phyloP scores from a whole-genome alignment of 2,113 vertebrate genomes.

The Rhynchomys soricoides region DNA sequence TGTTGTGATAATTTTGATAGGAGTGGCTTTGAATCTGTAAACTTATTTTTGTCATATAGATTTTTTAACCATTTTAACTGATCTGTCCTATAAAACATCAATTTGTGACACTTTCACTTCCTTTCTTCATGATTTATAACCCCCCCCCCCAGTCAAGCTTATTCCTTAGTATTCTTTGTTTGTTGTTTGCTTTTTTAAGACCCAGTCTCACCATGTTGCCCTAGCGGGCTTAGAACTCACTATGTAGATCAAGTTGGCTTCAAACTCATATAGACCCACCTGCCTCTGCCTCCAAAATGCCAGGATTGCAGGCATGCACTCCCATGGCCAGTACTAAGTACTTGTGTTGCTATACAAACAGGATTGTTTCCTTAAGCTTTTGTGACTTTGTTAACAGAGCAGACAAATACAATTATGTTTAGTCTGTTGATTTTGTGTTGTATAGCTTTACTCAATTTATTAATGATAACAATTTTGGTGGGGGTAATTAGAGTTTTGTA shows the following conservation, averaged over 20 bases:
- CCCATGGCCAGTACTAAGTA: not conserved
- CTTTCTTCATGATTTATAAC: not conserved
- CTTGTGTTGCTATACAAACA: not conserved
- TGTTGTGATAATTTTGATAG: not conserved
- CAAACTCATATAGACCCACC: not conserved
- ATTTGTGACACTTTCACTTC: not conserved
- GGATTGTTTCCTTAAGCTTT: not conserved
- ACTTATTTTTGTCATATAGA: not conserved
- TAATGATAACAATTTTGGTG: not conserved
- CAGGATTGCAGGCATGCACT: not conserved
- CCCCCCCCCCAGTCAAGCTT: not conserved
- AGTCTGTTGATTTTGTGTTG: not conserved
- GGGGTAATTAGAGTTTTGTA: not conserved
- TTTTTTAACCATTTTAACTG: not conserved
- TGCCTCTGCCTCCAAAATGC: not conserved
- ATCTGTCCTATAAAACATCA: not conserved
- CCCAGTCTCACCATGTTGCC: not conserved
- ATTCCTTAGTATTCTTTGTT: not conserved
- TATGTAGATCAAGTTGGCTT: not conserved
- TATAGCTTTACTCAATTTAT: not conserved
- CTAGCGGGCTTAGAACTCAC: not conserved
- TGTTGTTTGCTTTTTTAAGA: not conserved
- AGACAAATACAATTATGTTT: not conserved
- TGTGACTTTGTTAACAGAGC: not conserved
- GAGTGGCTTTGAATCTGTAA: not conserved